Base-by-base conservation (phyloP, 92 coral and sea anemone species). In the Umimayanthus chanpuru region DNA sequence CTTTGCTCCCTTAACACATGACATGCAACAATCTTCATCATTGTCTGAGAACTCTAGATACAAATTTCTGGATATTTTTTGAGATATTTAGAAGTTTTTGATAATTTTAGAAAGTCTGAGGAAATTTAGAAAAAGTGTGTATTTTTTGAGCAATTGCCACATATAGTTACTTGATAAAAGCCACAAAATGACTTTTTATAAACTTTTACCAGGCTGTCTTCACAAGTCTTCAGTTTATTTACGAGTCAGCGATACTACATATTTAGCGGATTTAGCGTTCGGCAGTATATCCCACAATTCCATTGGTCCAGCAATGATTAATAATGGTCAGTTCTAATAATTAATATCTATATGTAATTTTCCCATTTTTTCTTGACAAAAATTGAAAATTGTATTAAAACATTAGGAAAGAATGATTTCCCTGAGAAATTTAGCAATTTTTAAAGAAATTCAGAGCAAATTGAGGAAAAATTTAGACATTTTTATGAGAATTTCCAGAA, bases 251-350 rank as follows among this genome's bases (percentile, higher is more conserved):
- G 70, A 64, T 64, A 64, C 70, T 64, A 2, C 21, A 29, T 29
- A 73, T 28, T 29, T 44, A 73, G 77, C 44, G 30, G 44, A 73
- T 73, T 73, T 73, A 73, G 77, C 77, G 77, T 73, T 73, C 43
- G 12, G 44, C 77, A 28, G 40, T 73, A 73, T 29, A 73, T 73
- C 39, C 47, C 77, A 30, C 77, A 73, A 25, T 73, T 73, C 2
- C 77, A 73, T 73, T 73, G 18, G 77, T 73, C 30, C 77, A 73
- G 77, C 77, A 73, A 73, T 73, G 12, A 66, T 66, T 71, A 71
- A 71, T 64, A 11, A 64, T n/a, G n/a, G n/a, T 55, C 16, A 16
- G 65, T 16, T 7, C 16, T 55, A 55, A 55, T 55, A 55, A 55
- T 55, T 55, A 55, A n/a, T n/a, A n/a, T 55, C 9, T 55, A 16